A percentile compares a stretch with the other conserved stretches of the same genome.
phyloP scores from a whole-genome alignment of 2,797 vertebrate species.

The Gymnoscopelus microlampas region DNA sequence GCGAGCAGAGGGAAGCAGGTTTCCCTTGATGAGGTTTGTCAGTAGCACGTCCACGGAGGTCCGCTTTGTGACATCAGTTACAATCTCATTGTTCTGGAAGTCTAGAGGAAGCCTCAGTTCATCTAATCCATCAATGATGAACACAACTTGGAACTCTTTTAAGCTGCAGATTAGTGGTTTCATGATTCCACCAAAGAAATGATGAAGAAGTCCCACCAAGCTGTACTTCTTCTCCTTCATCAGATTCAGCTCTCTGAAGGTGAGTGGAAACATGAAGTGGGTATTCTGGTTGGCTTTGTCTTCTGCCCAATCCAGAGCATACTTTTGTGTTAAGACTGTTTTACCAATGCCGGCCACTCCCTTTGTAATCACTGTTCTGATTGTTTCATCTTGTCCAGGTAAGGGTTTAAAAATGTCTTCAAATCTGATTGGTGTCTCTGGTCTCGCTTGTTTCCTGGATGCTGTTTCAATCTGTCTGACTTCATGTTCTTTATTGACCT shows the following conservation, averaged over 20 bases:
- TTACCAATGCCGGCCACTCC: too few species aligned
- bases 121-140: conserved; percentile 2
- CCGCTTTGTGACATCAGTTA: conserved; percentile 4
- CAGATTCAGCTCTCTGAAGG: too few species aligned
- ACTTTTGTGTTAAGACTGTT: too few species aligned
- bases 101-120: conserved; percentile 3
- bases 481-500: conserved; percentile 5
- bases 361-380: too few species aligned
- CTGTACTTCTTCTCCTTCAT: too few species aligned
- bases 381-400: too few species aligned
- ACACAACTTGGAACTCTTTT: conserved; percentile 27
- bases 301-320: too few species aligned
- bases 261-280: too few species aligned
- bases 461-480: conserved; percentile 2
- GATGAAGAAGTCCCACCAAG: too few species aligned
- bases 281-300: too few species aligned
- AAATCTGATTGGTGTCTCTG: not conserved
- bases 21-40: conserved; percentile 36
- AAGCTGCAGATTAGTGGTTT: conserved; percentile 1
- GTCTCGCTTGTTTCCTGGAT: not conserved
- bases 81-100: conserved; percentile 11
- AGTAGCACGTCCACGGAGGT: conserved; percentile 7
- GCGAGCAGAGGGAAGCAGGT: conserved; percentile 23
- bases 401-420: conserved; percentile 9
- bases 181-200: too few species aligned